These are phyloP conservation scores for Halcyon chelicuti DNA, from an alignment of 2,797 vertebrate species.

Conservation along the genomic window DNA sequence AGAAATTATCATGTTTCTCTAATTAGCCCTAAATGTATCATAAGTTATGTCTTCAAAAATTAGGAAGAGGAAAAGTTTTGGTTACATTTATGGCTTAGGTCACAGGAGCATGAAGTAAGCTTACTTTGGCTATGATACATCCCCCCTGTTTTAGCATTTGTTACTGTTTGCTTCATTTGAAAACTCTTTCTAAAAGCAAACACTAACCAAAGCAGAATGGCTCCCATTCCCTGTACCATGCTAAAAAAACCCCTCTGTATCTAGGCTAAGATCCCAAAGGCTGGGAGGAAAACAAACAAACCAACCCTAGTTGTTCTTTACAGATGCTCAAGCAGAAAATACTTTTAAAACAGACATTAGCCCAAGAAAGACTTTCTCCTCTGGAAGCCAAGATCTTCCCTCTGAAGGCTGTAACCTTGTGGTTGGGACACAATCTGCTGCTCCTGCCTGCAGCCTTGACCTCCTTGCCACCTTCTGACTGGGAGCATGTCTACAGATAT, in stretches of 20 bases:
- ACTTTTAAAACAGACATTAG: background rate
- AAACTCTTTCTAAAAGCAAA: conserved; percentile 3
- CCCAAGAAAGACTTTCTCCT: background rate
- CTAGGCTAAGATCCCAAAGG: background rate
- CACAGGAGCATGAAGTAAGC: background rate
- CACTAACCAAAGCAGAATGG: background rate
- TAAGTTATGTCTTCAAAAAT: background rate
- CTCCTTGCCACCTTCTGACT: background rate
- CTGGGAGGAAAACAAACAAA: background rate
- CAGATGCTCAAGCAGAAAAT: background rate
- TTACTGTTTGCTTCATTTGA: background rate
- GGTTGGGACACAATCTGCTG: accelerated
- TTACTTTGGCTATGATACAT: background rate
- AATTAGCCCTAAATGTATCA: background rate
- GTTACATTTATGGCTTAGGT: background rate
- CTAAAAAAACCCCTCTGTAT: background rate
- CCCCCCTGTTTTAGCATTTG: background rate
- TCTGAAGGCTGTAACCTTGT: background rate
- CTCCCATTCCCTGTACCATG: background rate
- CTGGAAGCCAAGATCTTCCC: background rate
- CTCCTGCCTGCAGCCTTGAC: background rate
- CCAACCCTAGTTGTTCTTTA: background rate
- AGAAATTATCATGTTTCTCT: background rate
- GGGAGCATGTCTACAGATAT: accelerated
- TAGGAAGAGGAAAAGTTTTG: background rate